A percentile compares a stretch with the other conserved stretches of the same genome.
phyloP scores from a whole-genome alignment of 2,888 invertebrate species.

The Galeruca laticollis region DNA sequence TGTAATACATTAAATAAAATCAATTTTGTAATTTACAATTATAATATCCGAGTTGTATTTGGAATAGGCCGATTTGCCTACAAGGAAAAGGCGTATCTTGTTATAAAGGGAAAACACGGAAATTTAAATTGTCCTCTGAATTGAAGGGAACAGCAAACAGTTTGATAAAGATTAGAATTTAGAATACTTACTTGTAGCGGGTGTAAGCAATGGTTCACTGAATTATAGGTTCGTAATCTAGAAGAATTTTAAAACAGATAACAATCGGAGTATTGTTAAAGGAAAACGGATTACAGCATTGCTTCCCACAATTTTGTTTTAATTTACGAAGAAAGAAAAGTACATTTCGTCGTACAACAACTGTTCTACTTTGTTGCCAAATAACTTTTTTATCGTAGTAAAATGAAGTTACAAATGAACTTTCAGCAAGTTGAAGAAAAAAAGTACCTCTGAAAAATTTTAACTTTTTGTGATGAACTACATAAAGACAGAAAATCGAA shows the following conservation, averaged over 20 bases:
- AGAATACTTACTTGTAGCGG: slow-evolving; percentile 17
- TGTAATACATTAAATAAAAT: slow-evolving; percentile 48
- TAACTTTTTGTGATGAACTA: too few species aligned
- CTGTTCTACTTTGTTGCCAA: too few species aligned
- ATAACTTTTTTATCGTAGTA: too few species aligned
- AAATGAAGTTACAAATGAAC: too few species aligned
- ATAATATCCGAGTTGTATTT: slow-evolving; percentile 51
- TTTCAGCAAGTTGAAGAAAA: too few species aligned
- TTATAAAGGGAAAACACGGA: slow-evolving; percentile 56
- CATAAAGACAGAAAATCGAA: too few species aligned
- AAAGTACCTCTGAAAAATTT: too few species aligned
- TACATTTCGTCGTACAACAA: too few species aligned
- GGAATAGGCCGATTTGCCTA: slow-evolving; percentile 51
- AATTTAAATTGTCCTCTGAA: slow-evolving; percentile 54
- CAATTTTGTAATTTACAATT: slow-evolving; percentile 55
- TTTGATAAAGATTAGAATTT: slow-evolving; percentile 25
- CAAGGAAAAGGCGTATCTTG: slow-evolving; percentile 59
- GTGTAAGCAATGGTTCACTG: neutral
- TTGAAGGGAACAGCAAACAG: slow-evolving; percentile 42
- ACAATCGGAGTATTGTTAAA: too few species aligned
- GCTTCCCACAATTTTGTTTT: too few species aligned
- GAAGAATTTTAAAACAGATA: neutral
- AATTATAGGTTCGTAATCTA: neutral
- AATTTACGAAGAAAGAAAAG: too few species aligned
- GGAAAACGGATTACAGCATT: too few species aligned